These are phyloP conservation scores for Epsilonema sp. DNA, from an alignment of 2,888 invertebrate genomes.

Conservation along the genomic window DNA sequence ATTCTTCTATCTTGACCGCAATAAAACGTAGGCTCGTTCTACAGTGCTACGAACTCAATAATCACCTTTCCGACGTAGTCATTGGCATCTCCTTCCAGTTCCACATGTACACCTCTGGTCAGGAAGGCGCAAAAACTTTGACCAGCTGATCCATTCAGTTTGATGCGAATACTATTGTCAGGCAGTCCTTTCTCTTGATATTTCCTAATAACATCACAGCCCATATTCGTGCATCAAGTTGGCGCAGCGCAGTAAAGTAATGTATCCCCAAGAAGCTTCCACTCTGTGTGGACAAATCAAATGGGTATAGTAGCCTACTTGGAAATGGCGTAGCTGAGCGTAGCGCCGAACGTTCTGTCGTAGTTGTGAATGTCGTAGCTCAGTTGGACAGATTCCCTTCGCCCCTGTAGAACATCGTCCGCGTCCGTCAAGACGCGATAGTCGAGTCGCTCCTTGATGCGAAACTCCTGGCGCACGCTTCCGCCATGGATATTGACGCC, in stretches of 20 bases:
- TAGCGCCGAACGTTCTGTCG: slow-evolving; percentile 75
- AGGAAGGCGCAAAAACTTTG: slow-evolving; percentile 98
- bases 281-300: no score
- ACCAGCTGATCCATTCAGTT: slow-evolving; percentile 74
- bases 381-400: slow-evolving; percentile 45
- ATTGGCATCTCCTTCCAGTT: slow-evolving; percentile 85
- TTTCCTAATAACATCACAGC: slow-evolving; percentile 18
- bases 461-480: slow-evolving; percentile 8
- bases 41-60: no score
- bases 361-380: slow-evolving; percentile 66
- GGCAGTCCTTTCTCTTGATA: slow-evolving; percentile 21
- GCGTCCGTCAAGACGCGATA: slow-evolving; percentile 43
- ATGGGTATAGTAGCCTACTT: slow-evolving; percentile 53
- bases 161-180: slow-evolving; percentile 47
- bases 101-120: slow-evolving; percentile 65
- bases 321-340: slow-evolving; percentile 83
- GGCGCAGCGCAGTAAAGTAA: no score
- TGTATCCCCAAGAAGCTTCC: no score
- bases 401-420: slow-evolving; percentile 51
- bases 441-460: slow-evolving; percentile 14
- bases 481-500: slow-evolving; percentile 51
- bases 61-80: slow-evolving; percentile 77
- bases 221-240: no score
- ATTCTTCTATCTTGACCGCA: no score
- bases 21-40: no score